Evolutionary conservation across 2,888 invertebrate genomes (phyloP).

Genomic region (Cephonodes hylas): DNA sequence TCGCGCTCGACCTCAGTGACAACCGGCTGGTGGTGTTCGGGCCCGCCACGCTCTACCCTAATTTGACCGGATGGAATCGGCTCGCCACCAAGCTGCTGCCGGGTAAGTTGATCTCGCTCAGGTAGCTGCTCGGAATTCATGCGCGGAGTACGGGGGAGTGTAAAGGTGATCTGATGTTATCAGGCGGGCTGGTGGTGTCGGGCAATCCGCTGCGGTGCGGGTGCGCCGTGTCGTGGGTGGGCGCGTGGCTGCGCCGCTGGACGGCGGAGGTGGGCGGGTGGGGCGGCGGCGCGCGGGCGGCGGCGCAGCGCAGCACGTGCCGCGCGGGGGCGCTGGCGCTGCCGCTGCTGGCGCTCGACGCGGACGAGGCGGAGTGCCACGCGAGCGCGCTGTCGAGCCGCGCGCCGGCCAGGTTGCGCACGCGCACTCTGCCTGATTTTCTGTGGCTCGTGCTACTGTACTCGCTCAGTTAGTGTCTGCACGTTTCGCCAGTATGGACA

Average conservation of each 20-base stretch:
- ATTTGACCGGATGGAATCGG: conserved; percentile 90
- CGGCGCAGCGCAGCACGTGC: conserved; percentile 42
- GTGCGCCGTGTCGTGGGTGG: conserved; percentile 91
- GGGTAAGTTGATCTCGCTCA: conserved; percentile 68
- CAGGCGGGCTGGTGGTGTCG: conserved; percentile 89
- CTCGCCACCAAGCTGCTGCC: conserved; percentile 89
- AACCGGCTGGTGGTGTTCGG: conserved; percentile 87
- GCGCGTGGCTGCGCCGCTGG: conserved; percentile 93
- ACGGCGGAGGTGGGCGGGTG: conserved; percentile 89
- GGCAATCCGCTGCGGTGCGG: conserved; percentile 91
- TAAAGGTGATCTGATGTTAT: conserved; percentile 10
- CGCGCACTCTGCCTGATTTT: conserved; percentile 18
- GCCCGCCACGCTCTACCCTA: conserved; percentile 89
- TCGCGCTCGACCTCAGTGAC: conserved; percentile 88
- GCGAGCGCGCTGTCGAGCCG: conserved; percentile 84
- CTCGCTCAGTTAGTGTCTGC: conserved; percentile 25
- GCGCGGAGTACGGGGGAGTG: background rate
- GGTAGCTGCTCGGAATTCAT: background rate
- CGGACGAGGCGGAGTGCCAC: conserved; percentile 88
- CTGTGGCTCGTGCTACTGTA: conserved; percentile 32
- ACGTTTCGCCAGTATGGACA: background rate
- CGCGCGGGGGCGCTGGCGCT: conserved; percentile 43
- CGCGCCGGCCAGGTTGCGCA: conserved; percentile 33
- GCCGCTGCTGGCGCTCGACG: conserved; percentile 84
- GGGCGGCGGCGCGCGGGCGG: conserved; percentile 43